Evolutionary conservation across 2,113 vertebrate genomes (phyloP).

Genomic region (Rhea pennata): DNA sequence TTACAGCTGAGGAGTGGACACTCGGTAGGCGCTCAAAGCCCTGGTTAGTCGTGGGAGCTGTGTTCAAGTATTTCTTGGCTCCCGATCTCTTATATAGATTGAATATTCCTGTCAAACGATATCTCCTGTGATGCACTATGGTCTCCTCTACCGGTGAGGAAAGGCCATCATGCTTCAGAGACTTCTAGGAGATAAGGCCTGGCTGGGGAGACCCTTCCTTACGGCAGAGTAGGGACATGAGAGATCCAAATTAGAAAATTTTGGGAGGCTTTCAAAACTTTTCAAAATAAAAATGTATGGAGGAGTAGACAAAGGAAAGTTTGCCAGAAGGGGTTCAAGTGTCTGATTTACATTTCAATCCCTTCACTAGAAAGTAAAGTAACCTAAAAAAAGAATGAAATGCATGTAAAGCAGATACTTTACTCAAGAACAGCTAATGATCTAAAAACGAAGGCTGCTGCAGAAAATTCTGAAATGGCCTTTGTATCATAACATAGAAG

Average conservation of each 20-base stretch:
- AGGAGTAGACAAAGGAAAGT: not conserved
- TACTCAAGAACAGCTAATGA: not conserved
- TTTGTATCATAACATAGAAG: not conserved
- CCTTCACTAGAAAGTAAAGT: not conserved
- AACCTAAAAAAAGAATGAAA: not conserved
- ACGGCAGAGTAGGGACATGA: not conserved
- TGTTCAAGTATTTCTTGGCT: conserved; percentile 58
- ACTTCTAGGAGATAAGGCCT: not conserved
- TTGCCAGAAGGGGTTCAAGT: conserved; percentile 24
- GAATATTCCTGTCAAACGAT: conserved; percentile 50
- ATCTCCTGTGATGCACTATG: conserved; percentile 27
- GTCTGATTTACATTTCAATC: not conserved
- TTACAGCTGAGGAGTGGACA: conserved; percentile 57
- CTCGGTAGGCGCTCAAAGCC: not conserved
- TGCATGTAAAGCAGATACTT: not conserved
- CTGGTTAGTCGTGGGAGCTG: conserved; percentile 59
- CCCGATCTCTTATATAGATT: conserved; percentile 44
- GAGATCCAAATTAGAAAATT: not conserved
- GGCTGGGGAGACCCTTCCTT: not conserved
- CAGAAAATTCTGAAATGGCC: not conserved
- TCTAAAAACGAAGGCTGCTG: not conserved
- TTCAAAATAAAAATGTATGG: not conserved
- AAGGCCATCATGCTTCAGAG: not conserved
- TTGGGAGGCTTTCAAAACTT: not conserved
- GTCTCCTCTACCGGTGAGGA: not conserved